Evolutionary conservation across 2,113 vertebrate species (phyloP).

Genomic region (Xenopus laevis): DNA sequence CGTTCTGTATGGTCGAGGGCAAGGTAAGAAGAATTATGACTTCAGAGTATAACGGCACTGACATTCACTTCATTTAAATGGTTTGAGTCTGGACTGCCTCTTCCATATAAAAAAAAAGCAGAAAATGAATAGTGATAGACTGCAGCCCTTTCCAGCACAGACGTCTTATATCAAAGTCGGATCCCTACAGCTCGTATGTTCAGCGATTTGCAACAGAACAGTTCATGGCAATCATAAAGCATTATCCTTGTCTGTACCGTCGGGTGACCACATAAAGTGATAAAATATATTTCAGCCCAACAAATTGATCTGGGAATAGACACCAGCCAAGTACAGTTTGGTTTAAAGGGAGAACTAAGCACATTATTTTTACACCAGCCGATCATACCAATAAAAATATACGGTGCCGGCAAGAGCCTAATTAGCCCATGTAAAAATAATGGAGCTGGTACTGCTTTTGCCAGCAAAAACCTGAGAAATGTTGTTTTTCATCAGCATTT

Average conservation of each 20-base stretch:
- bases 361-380: not conserved
- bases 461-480: too few species aligned
- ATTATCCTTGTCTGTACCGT: slow-evolving; percentile 29
- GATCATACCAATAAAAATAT: not conserved
- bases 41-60: slow-evolving; percentile 62
- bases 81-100: slow-evolving; percentile 51
- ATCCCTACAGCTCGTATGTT: slow-evolving; percentile 12
- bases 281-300: slow-evolving; percentile 32
- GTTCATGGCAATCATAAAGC: slow-evolving; percentile 39
- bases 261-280: slow-evolving; percentile 14
- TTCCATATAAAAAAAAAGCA: slow-evolving; percentile 50
- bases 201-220: slow-evolving; percentile 29
- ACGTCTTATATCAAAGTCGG: slow-evolving; percentile 42
- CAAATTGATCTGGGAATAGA: slow-evolving; percentile 9
- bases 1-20: slow-evolving; percentile 58
- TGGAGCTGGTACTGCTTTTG: too few species aligned
- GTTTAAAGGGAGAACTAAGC: slow-evolving; percentile 4
- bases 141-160: slow-evolving; percentile 35
- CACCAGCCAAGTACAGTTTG: slow-evolving; percentile 25
- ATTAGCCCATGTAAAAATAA: too few species aligned
- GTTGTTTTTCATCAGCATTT: too few species aligned
- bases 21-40: slow-evolving; percentile 68
- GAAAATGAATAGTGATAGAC: slow-evolving; percentile 51
- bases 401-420: too few species aligned
- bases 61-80: slow-evolving; percentile 64